Conservation (phyloP, 2,113 vertebrate species). For the Eubucco bourcierii region DNA sequence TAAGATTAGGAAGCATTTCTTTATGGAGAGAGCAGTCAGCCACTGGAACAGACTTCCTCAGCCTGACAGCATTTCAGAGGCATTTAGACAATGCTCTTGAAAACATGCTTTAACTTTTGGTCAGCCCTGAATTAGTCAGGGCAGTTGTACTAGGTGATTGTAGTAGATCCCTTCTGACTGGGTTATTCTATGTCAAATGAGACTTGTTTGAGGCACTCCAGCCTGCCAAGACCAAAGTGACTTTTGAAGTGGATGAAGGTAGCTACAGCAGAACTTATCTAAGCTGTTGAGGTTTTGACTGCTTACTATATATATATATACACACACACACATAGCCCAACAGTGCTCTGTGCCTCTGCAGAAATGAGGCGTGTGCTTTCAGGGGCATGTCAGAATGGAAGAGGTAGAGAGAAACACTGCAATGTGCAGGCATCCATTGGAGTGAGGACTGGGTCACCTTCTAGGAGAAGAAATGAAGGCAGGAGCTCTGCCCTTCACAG, state of each 20-base stretch:
- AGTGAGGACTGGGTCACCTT: not conserved
- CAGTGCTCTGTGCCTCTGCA: not conserved
- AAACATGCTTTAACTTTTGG: not conserved
- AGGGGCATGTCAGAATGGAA: not conserved
- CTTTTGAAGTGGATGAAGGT: not conserved
- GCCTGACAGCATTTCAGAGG: not conserved
- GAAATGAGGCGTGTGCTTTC: not conserved
- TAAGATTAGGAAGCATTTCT: not conserved
- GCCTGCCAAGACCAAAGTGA: not conserved
- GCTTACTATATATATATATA: not conserved
- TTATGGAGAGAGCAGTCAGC: not conserved
- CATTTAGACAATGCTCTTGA: not conserved
- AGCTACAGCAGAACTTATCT: not conserved
- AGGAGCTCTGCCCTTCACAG: not conserved
- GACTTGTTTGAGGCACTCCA: not conserved
- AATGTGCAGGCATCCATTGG: not conserved
- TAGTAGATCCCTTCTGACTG: not conserved
- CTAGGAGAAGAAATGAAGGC: not conserved
- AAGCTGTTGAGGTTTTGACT: not conserved
- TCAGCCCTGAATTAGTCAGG: not conserved
- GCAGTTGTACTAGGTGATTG: rapidly evolving
- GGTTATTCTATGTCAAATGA: not conserved
- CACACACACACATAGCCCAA: too few relatives aligned
- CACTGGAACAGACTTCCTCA: not conserved
- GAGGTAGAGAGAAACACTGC: not conserved